A percentile compares a stretch with the other conserved stretches of the same genome.
phyloP scores from a whole-genome alignment of 2,797 vertebrate genomes.

The Sitta carolinensis region DNA sequence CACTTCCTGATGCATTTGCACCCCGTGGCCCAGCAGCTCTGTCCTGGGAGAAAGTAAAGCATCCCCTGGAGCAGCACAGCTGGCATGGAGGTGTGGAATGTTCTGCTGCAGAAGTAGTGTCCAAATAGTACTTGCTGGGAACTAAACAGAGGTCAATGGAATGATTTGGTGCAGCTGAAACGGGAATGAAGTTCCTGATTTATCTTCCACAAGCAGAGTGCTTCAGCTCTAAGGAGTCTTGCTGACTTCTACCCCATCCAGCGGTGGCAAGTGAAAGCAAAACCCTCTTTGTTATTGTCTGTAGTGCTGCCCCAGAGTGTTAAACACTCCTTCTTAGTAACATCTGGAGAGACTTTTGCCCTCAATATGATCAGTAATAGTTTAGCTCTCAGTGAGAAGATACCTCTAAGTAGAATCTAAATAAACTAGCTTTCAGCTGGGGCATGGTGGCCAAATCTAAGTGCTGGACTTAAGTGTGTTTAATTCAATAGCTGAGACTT shows the following conservation, averaged over 20 bases:
- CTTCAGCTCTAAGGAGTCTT: not conserved
- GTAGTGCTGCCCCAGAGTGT: not conserved
- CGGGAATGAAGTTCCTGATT: not conserved
- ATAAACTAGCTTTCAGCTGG: not conserved
- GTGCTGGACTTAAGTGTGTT: not conserved
- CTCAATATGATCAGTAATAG: not conserved
- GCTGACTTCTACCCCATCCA: not conserved
- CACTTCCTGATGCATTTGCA: not conserved
- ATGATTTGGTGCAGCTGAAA: not conserved
- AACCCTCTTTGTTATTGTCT: not conserved
- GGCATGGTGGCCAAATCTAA: not conserved
- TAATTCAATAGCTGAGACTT: not conserved
- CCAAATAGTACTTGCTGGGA: not conserved
- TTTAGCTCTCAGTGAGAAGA: not conserved
- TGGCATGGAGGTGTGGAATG: not conserved
- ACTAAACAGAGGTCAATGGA: not conserved
- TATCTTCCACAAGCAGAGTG: not conserved
- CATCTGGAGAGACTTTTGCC: not conserved
- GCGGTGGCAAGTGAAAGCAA: not conserved
- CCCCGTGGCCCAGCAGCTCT: not conserved
- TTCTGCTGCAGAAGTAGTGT: not conserved
- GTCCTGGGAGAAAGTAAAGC: not conserved
- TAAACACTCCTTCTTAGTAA: not conserved
- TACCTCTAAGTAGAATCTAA: not conserved
- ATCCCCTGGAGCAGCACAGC: not conserved